phyloP scores from a whole-genome alignment of 2,113 vertebrate genomes.

The Laticauda colubrina region DNA sequence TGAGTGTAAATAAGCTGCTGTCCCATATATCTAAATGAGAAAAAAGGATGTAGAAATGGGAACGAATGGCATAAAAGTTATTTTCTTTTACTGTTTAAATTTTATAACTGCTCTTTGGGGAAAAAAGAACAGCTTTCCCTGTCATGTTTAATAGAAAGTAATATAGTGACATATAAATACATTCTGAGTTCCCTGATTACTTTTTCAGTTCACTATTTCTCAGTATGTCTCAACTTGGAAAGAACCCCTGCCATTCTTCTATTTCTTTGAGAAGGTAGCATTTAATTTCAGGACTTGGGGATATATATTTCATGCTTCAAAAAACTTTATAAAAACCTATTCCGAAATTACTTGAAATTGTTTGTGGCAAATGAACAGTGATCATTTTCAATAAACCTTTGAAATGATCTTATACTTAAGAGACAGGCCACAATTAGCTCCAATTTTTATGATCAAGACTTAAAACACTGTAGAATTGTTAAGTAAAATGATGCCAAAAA shows the following conservation, averaged over 20 bases:
- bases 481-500: not conserved
- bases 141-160: constrained; percentile 18
- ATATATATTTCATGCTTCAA: not conserved
- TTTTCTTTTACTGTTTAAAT: not conserved
- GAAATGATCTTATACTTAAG: not conserved
- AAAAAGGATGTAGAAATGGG: not conserved
- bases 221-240: constrained; percentile 1
- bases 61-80: not conserved
- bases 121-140: constrained; percentile 9
- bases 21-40: not conserved
- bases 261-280: not conserved
- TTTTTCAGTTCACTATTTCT: not conserved
- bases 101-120: not conserved
- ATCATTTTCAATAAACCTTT: not conserved
- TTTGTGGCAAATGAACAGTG: not conserved
- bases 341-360: not conserved
- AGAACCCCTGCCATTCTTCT: not conserved
- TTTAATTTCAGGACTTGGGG: not conserved
- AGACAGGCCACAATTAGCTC: not conserved
- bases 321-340: not conserved
- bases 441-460: not conserved
- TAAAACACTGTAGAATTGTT: not conserved
- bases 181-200: not conserved
- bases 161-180: not conserved
- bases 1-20: not conserved